Evolutionary conservation across 2,888 invertebrate species (phyloP), one percentile per base, ranked within the genome.

Genomic region (Argyresthia albistria): DNA sequence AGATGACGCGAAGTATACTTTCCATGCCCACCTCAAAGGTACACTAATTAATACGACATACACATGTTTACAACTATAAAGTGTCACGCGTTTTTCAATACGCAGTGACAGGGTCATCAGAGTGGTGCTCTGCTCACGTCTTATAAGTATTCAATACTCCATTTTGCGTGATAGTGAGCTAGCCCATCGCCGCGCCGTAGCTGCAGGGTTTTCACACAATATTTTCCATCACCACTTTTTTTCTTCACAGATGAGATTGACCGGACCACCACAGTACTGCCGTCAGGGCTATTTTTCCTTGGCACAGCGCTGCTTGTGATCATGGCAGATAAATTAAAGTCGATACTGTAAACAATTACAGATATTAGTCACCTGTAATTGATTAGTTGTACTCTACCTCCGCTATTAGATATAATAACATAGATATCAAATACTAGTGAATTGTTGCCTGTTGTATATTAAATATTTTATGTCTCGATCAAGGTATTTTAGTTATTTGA

Each of bases 281-380:
- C 87, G 1, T 67, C 87, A 0, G 81, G 87, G 37, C 63, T 87
- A 35, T 87, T 87, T 59, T 83, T 87, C 65, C 67, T 87, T n/a
- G 87, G 87, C 47, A 84, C 87, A 39, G 84, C 82, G 10, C 68
- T 87, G 50, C 66, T 87, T 57, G 76, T 87, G 50, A 76, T 87
- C 53, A 70, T 87, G 64, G 87, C 87, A 51, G 86, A 87, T 68
- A 87, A 86, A 73, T 69, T 87, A 54, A 82, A 78, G 70, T 59
- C 69, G 51, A 60, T 73, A 51, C 25, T 25, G 25, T 25, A 25
- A 25, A 25, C 50, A 52, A 48, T 43, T 51, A 50, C 43, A 50
- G 35, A 53, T 9, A n/a, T 59, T 64, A 70, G 66, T 71, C 63
- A 67, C 25, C 42, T 48, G 42, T 53, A 9, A 52, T 67, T 65